A percentile compares a stretch with the other conserved stretches of the same genome.
Evolutionary conservation across 2,888 invertebrate species (phyloP).

Genomic region (Lissonota sp.): DNA sequence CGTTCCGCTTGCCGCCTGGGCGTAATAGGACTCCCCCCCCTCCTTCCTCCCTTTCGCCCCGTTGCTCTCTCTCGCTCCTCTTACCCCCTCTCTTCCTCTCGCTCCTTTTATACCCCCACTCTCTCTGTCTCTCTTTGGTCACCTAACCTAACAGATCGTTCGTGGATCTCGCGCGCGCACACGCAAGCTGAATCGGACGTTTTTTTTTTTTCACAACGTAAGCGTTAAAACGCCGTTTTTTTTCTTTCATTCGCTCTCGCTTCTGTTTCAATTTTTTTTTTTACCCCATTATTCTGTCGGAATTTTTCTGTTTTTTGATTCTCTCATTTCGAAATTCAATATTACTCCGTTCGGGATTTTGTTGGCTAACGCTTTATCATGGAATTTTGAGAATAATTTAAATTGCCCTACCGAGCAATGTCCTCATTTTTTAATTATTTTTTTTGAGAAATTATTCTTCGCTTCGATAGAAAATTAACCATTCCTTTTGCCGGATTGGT

Average conservation of each 20-base stretch:
- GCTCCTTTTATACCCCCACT: neutral
- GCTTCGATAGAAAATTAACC: too few relatives aligned
- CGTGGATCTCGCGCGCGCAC: slow-evolving; percentile 58
- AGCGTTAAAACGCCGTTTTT: slow-evolving; percentile 54
- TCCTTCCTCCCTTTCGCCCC: neutral
- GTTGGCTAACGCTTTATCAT: neutral
- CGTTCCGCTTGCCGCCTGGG: slow-evolving; percentile 64
- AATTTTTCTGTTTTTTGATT: neutral
- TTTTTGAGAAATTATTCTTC: too few relatives aligned
- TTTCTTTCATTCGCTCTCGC: neutral
- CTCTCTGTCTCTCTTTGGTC: slow-evolving; percentile 28
- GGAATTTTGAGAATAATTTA: slow-evolving; percentile 39
- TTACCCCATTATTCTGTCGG: neutral
- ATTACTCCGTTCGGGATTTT: slow-evolving; percentile 1
- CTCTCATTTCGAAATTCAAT: neutral
- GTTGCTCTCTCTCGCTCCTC: slow-evolving; percentile 7
- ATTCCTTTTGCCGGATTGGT: too few relatives aligned
- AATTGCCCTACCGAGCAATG: slow-evolving; percentile 26
- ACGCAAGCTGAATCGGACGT: slow-evolving; percentile 47
- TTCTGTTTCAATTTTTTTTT: slow-evolving; percentile 5
- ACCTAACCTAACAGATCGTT: slow-evolving; percentile 64
- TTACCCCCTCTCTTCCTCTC: slow-evolving; percentile 13
- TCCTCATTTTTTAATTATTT: slow-evolving; percentile 44
- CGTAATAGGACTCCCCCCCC: slow-evolving; percentile 60
- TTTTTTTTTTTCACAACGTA: slow-evolving; percentile 53